phyloP scores from a whole-genome alignment of 2,113 vertebrate genomes.

The Amphiprion percula region DNA sequence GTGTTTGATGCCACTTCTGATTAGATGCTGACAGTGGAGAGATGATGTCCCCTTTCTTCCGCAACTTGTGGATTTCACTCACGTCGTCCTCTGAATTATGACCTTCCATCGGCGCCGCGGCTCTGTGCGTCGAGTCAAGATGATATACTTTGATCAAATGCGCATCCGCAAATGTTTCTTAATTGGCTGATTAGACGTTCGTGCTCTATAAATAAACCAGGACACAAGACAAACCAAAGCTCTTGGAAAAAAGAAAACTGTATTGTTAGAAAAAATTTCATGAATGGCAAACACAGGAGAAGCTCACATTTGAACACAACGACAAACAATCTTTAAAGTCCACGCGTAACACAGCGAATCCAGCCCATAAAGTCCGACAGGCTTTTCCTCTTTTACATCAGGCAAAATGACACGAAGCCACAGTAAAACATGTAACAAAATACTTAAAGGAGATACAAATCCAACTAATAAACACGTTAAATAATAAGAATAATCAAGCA shows the following conservation, averaged over 20 bases:
- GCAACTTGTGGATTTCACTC: slow-evolving; percentile 83
- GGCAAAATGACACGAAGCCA: slow-evolving; percentile 69
- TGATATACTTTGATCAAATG: slow-evolving; percentile 77
- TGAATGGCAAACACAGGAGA: slow-evolving; percentile 73
- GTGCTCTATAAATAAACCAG: slow-evolving; percentile 61
- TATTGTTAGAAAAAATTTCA: slow-evolving; percentile 77
- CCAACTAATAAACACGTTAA: slow-evolving; percentile 58
- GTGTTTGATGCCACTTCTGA: slow-evolving; percentile 87
- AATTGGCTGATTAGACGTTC: slow-evolving; percentile 62
- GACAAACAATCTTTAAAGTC: slow-evolving; percentile 39
- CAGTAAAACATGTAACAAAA: slow-evolving; percentile 67
- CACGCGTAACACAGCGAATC: slow-evolving; percentile 43
- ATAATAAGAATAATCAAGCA: slow-evolving; percentile 60
- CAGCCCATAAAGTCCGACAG: slow-evolving; percentile 60
- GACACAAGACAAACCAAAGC: slow-evolving; percentile 52
- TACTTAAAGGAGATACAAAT: slow-evolving; percentile 54
- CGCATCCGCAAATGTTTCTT: slow-evolving; percentile 70
- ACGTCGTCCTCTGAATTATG: slow-evolving; percentile 82
- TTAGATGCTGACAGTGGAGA: slow-evolving; percentile 85
- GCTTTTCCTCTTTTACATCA: slow-evolving; percentile 67
- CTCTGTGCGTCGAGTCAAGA: slow-evolving; percentile 64
- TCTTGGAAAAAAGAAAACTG: slow-evolving; percentile 73
- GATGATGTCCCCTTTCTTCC: slow-evolving; percentile 79
- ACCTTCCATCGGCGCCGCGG: slow-evolving; percentile 69
- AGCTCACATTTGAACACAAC: slow-evolving; percentile 75